Percentiles rank a stretch among this genome's conserved stretches.
These are phyloP conservation scores for Mesocentrotus franciscanus DNA, from an alignment of 53 echinoderm and acorn worm genomes.

Conservation along the genomic window DNA sequence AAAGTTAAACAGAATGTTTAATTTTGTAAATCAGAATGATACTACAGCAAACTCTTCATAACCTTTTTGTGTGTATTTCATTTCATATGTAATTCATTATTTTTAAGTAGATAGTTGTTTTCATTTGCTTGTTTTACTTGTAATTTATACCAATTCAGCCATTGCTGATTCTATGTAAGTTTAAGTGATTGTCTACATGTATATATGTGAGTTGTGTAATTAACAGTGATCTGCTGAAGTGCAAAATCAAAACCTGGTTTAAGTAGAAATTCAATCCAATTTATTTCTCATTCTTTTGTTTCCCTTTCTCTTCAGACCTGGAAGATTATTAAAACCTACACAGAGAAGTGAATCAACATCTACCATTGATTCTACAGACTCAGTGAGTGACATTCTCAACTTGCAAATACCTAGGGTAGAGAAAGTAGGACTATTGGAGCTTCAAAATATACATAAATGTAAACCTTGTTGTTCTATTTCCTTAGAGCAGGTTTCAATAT, in stretches of 20 bases:
- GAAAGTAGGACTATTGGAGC: too few species aligned
- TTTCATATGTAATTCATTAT: background rate
- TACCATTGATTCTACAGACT: constrained; percentile 42
- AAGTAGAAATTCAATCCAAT: too few species aligned
- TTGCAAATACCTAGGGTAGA: too few species aligned
- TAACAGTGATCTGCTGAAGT: background rate
- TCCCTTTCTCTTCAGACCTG: background rate
- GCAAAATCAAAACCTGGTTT: background rate
- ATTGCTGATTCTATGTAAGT: background rate
- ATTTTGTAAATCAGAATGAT: background rate
- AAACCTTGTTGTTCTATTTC: too few species aligned
- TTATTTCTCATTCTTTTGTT: background rate
- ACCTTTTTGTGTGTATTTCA: background rate
- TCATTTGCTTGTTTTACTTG: background rate
- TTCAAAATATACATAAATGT: too few species aligned
- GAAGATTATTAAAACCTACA: background rate
- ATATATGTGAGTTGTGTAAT: background rate
- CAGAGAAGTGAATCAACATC: background rate
- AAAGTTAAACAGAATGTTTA: background rate
- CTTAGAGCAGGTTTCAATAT: too few species aligned
- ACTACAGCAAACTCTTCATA: background rate
- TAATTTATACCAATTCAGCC: background rate
- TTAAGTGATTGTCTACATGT: background rate
- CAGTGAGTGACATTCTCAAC: background rate
- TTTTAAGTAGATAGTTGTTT: background rate